Evolutionary conservation across 2,888 invertebrate genomes (phyloP).

Genomic region (Platycheirus albimanus): DNA sequence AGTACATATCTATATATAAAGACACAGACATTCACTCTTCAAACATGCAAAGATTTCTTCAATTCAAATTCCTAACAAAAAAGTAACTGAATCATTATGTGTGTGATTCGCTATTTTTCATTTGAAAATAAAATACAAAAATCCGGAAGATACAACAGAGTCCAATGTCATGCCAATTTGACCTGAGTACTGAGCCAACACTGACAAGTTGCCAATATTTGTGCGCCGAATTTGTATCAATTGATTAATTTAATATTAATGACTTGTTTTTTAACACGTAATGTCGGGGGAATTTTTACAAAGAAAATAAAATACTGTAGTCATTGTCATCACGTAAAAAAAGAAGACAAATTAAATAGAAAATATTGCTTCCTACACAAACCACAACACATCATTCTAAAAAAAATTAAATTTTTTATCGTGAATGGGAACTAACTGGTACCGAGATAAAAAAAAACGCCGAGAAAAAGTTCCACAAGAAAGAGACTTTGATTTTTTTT

Average conservation of each 20-base stretch:
- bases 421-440: too few relatives aligned
- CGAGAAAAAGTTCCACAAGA: too few relatives aligned
- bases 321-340: not conserved
- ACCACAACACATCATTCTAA: too few relatives aligned
- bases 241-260: conserved; percentile 24
- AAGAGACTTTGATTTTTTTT: too few relatives aligned
- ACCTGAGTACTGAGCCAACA: not conserved
- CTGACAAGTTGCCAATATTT: not conserved
- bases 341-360: not conserved
- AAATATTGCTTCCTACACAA: too few relatives aligned
- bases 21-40: too few relatives aligned
- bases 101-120: not conserved
- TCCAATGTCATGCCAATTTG: conserved; percentile 10
- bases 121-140: not conserved
- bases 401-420: too few relatives aligned
- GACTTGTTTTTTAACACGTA: conserved; percentile 23
- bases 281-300: conserved; percentile 2
- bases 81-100: not conserved
- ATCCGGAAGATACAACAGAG: conserved; percentile 15
- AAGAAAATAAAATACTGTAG: not conserved
- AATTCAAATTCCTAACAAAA: too few relatives aligned
- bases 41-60: too few relatives aligned
- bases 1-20: not conserved
- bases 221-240: conserved; percentile 17
- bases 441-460: too few relatives aligned